Base-by-base conservation (phyloP, 2,113 vertebrate species). In the Eulacestoma nigropectus region DNA sequence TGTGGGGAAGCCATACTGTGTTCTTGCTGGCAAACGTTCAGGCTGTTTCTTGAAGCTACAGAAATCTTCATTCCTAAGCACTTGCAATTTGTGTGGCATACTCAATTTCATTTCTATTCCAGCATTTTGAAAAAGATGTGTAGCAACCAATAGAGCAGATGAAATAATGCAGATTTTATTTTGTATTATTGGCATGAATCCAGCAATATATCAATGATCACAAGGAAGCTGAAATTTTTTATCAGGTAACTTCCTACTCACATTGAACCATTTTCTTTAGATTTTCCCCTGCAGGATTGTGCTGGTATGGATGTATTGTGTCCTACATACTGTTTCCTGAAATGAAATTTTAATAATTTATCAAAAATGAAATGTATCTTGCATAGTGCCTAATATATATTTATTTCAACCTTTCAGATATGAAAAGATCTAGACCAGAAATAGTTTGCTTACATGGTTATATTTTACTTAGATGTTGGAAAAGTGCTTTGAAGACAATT, bases 301-400 rank as follows among this genome's bases (percentile, higher is more conserved):
- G 19, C 50, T 82, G 19, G 80, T 94, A 56, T 65, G 80, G 60
- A 32, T 72, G 16, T 78, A 53, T 72, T 74, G 46, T 86, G 37
- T 90, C 29, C 65, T 50, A 63, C 9, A 30, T 78, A 65, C n/a
- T 90, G 37, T 87, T 96, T 84, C 88, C 53, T 96, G 53, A 96
- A 96, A 96, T 94, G 42, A 96, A 96, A 95, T 96, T 97, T 96
- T 96, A 97, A 93, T 97, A 89, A 84, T 94, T 95, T 95, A 91
- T 91, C 32, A 68, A 84, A 96, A 94, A 90, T 77, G 37, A 79
- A 97, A 69, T 46, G 25, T 49, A 70, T 49, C 63, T 60, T 55
- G 13, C n/a, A 49, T 59, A 35, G 29, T 65, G 16, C 67, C 49
- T 95, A 60, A 82, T 90, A 56, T 76, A 53, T 64, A 78, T 90